A percentile compares a stretch with the other conserved stretches of the same genome.
Conservation (phyloP, 2,797 vertebrate species). For the Chelon auratus region DNA sequence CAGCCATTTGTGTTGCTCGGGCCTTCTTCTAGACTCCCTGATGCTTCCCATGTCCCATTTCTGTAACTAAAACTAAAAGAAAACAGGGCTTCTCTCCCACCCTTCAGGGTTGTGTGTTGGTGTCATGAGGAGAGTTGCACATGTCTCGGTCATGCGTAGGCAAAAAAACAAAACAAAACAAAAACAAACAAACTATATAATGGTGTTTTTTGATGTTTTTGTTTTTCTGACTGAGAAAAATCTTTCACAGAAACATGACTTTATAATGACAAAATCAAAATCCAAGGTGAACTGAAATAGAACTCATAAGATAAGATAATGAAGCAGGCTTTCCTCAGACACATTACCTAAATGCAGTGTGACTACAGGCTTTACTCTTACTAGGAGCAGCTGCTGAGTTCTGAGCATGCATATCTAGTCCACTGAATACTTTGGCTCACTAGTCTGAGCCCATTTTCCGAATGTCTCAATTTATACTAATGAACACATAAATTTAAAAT, state of each 20-base stretch:
- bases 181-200: neutral
- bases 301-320: conserved; percentile 5
- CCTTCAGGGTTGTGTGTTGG: neutral
- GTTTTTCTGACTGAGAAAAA: neutral
- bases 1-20: conserved; percentile 69
- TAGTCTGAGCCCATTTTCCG: conserved; percentile 34
- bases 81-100: conserved; percentile 5
- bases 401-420: conserved; percentile 40
- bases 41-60: conserved; percentile 30
- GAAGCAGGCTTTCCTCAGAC: conserved; percentile 10
- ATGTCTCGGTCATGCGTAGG: conserved; percentile 5
- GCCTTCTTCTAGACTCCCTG: conserved; percentile 45
- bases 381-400: conserved; percentile 22
- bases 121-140: neutral
- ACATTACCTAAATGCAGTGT: conserved; percentile 18
- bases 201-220: neutral
- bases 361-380: conserved; percentile 29
- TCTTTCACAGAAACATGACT: neutral
- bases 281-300: conserved; percentile 11
- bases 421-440: conserved; percentile 15
- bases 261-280: conserved; percentile 4
- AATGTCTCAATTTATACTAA: conserved; percentile 46
- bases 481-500: conserved; percentile 53
- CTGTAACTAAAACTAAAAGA: conserved; percentile 10
- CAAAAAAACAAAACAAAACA: neutral